These are phyloP conservation scores for Coleophora deauratella DNA, from an alignment of 2,888 invertebrate species.

Conservation along the genomic window DNA sequence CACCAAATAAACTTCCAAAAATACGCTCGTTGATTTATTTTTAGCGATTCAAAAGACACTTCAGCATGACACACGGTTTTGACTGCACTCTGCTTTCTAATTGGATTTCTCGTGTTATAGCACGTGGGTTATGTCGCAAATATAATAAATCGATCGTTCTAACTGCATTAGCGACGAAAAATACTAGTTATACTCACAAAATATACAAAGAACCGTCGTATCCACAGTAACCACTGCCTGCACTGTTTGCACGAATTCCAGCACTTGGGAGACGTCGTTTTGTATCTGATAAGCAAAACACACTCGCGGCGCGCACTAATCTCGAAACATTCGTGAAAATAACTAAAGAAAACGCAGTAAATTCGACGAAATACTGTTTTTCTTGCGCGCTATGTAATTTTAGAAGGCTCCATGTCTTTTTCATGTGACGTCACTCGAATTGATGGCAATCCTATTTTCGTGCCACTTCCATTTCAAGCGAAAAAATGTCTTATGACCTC, in stretches of 20 bases:
- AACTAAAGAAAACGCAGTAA: conserved; percentile 43
- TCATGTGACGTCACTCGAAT: conserved; percentile 68
- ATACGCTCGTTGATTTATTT: conserved; percentile 59
- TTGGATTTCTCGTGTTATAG: conserved; percentile 37
- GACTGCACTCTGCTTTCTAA: conserved; percentile 27
- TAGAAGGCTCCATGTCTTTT: conserved; percentile 64
- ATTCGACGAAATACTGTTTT: conserved; percentile 50
- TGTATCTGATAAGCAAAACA: conserved; percentile 24
- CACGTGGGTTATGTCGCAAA: conserved; percentile 35
- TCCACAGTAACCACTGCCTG: conserved; percentile 42
- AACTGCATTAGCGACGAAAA: conserved; percentile 35
- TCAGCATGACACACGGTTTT: conserved; percentile 45
- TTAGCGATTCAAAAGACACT: conserved; percentile 46
- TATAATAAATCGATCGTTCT: conserved; percentile 41
- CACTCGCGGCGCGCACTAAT: conserved; percentile 47
- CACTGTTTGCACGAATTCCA: conserved; percentile 15
- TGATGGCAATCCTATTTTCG: conserved; percentile 73
- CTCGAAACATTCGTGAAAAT: conserved; percentile 42
- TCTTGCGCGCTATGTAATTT: conserved; percentile 62
- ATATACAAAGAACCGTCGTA: conserved; percentile 40
- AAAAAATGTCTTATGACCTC: conserved; percentile 43
- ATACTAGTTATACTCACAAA: conserved; percentile 57
- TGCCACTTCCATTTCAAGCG: conserved; percentile 57
- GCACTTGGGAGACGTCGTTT: conserved; percentile 13
- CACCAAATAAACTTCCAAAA: conserved; percentile 62